Conservation (phyloP, 2,113 vertebrate species). For the Rhea americana region DNA sequence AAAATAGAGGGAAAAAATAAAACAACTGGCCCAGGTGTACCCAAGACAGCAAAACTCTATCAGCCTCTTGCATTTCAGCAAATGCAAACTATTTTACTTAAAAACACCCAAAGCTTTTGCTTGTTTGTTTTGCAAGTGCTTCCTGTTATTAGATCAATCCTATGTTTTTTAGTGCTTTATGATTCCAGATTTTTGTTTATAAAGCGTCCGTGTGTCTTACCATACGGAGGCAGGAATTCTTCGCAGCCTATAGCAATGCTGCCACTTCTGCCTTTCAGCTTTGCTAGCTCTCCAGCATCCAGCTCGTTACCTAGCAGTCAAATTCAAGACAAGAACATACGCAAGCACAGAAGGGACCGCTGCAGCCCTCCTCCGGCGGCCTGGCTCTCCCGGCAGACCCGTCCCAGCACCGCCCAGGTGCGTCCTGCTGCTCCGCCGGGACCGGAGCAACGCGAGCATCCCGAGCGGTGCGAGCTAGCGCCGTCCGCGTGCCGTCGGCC, state of each 20-base stretch:
- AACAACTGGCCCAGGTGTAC: too few species aligned
- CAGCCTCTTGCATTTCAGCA: not conserved
- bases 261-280: not conserved
- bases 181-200: not conserved
- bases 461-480: not conserved
- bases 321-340: not conserved
- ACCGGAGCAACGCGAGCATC: not conserved
- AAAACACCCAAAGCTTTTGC: not conserved
- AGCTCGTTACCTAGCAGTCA: fast-evolving
- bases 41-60: not conserved
- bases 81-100: not conserved
- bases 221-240: not conserved
- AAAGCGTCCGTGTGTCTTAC: not conserved
- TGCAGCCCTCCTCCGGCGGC: not conserved
- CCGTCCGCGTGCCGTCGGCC: too few species aligned
- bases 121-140: not conserved
- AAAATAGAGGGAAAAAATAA: not conserved
- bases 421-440: not conserved
- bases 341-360: not conserved
- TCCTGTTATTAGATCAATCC: not conserved
- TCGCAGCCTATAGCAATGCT: not conserved
- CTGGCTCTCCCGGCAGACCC: not conserved
- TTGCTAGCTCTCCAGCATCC: fast-evolving
- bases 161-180: not conserved
- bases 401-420: too few species aligned